Base-by-base conservation (phyloP, 2,797 vertebrate species). In the Babyrousa celebensis region DNA sequence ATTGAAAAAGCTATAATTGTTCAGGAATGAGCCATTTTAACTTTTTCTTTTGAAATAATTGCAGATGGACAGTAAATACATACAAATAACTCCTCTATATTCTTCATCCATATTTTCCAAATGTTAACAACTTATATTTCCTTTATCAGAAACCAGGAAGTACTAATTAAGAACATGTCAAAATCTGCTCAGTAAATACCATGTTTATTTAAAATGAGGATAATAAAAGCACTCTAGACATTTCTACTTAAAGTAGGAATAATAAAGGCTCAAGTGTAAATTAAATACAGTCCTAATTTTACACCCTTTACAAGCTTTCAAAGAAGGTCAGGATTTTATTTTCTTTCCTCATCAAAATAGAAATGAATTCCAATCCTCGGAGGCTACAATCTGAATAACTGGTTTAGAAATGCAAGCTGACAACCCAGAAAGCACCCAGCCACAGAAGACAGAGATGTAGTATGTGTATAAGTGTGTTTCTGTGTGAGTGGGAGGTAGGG, bases 11-110 rank as follows among this genome's bases (percentile, higher is more conserved):
- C 27, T 91, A 10, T 85, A 90, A 90, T 68, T 77, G 56, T 63
- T 93, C 43, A 62, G 14, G 63, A 97, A 79, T 82, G 77, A 90
- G 27, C 58, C 62, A 92, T 75, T 83, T 75, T 92, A 92, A 94
- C 56, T 87, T 68, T 85, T 91, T 62, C 36, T 72, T 29, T 54
- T 54, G 32, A 88, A 93, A 77, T 89, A 79, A 80, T 93, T 85
- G 85, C 56, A 87, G 65, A 86, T 86, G 83, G n/a, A 52, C 75
- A 91, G 63, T 85, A 54, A 90, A 79, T 23, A 65, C 40, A 80
- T 32, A 92, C 12, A 75, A 67, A 96, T 70, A 75, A 80, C 52
- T 89, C 32, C 29, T 72, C 2, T 62, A 40, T 67, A 85, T 1
- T 83, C 78, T 80, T 88, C 74, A 68, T 21, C 21, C 65, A 74